These are phyloP conservation scores for Tragopan temminckii DNA, from an alignment of 2,797 vertebrate genomes.

Conservation along the genomic window DNA sequence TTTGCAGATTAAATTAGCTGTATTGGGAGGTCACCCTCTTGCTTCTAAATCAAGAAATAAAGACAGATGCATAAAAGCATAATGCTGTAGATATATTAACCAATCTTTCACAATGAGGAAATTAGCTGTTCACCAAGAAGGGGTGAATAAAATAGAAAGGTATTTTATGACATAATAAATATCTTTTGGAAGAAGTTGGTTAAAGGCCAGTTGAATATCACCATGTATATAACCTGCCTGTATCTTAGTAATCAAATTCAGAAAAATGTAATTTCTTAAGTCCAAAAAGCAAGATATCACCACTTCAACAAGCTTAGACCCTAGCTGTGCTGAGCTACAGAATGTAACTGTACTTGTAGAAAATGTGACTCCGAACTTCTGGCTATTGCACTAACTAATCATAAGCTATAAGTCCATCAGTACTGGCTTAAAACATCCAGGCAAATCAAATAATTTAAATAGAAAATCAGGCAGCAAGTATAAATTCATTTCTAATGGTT, in stretches of 20 bases:
- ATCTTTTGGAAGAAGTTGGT: not conserved
- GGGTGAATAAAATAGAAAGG: conserved; percentile 18
- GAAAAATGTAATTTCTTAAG: not conserved
- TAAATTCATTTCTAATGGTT: not conserved
- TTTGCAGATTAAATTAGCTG: conserved; percentile 79
- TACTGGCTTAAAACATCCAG: not conserved
- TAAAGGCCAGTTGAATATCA: conserved; percentile 1
- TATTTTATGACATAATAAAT: conserved; percentile 32
- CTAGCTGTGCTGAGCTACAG: not conserved
- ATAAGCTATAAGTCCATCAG: not conserved
- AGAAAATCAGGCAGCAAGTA: not conserved
- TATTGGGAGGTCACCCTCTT: conserved; percentile 75
- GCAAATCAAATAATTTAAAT: not conserved
- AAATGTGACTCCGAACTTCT: not conserved
- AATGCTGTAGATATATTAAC: conserved; percentile 17
- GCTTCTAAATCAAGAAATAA: conserved; percentile 70
- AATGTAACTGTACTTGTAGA: not conserved
- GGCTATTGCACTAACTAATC: not conserved
- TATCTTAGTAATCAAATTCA: not conserved
- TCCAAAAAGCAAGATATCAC: not conserved
- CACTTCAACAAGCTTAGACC: not conserved
- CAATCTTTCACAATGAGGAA: conserved; percentile 48
- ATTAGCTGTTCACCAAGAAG: not conserved
- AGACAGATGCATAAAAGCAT: conserved; percentile 65
- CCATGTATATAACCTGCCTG: not conserved